phyloP scores from a whole-genome alignment of 2,113 vertebrate genomes.

The Nematolebias whitei region DNA sequence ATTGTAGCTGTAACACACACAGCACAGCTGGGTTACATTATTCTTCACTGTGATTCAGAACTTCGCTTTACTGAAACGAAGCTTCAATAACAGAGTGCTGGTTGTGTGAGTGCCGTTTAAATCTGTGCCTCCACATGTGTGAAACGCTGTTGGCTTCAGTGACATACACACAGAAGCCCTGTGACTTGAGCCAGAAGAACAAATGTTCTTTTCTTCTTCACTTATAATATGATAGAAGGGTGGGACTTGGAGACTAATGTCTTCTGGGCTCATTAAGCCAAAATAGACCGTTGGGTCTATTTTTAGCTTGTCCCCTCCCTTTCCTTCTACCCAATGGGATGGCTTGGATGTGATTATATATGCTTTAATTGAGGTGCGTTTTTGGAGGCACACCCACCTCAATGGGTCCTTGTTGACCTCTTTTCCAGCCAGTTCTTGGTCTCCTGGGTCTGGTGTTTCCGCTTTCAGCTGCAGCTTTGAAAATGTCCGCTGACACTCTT shows the following conservation, averaged over 20 bases:
- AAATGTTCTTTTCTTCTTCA: constrained; percentile 17
- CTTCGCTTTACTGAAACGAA: constrained; percentile 40
- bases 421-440: background rate
- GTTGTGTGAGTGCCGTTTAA: constrained; percentile 32
- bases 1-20: constrained; percentile 60
- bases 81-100: constrained; percentile 42
- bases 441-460: no score
- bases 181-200: constrained; percentile 24
- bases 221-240: constrained; percentile 26
- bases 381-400: constrained; percentile 51
- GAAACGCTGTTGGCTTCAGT: constrained; percentile 18
- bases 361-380: constrained; percentile 47
- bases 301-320: constrained; percentile 56
- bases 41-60: constrained; percentile 41
- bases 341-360: constrained; percentile 32
- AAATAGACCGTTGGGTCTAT: constrained; percentile 53
- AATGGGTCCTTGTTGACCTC: constrained; percentile 59
- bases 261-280: constrained; percentile 53
- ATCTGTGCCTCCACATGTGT: constrained; percentile 26
- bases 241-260: constrained; percentile 37
- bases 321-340: constrained; percentile 37
- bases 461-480: constrained; percentile 59
- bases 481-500: constrained; percentile 20
- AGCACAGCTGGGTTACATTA: constrained; percentile 77
- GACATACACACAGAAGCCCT: constrained; percentile 44